phyloP scores from a whole-genome alignment of 2,797 vertebrate genomes.

The Sebastes flavidus region DNA sequence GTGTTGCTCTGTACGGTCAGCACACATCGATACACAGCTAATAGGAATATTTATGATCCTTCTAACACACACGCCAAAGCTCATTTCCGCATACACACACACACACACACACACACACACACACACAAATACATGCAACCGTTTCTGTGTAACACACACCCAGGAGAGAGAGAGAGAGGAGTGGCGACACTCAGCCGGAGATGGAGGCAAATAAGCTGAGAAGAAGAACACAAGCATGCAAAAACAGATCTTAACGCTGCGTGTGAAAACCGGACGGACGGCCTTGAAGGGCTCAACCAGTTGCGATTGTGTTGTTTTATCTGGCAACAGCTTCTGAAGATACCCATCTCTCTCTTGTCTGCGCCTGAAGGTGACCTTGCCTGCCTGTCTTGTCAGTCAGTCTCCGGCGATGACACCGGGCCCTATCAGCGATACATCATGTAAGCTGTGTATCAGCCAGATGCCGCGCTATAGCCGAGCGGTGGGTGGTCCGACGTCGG shows the following conservation, averaged over 20 bases:
- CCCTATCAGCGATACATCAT: constrained; percentile 75
- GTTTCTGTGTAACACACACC: constrained; percentile 2
- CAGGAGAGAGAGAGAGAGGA: constrained; percentile 8
- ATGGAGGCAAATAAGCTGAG: constrained; percentile 22
- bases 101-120: background rate
- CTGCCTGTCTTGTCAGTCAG: constrained; percentile 50
- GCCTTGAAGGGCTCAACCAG: constrained; percentile 36
- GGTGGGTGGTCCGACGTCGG: constrained; percentile 72
- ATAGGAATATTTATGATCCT: constrained; percentile 66
- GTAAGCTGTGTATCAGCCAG: constrained; percentile 71
- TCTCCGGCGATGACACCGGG: constrained; percentile 69
- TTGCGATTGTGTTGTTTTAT: constrained; percentile 67
- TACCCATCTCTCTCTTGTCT: constrained; percentile 49
- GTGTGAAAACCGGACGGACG: constrained; percentile 39
- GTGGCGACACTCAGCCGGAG: background rate
- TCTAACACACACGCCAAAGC: background rate
- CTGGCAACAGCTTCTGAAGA: constrained; percentile 54
- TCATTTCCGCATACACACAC: background rate
- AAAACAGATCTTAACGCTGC: constrained; percentile 40
- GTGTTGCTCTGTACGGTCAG: constrained; percentile 37
- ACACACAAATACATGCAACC: background rate
- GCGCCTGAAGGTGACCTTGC: constrained; percentile 78
- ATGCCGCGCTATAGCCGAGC: constrained; percentile 56
- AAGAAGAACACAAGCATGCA: constrained; percentile 24
- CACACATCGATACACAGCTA: constrained; percentile 29